These are phyloP conservation scores for Zaprionus lachaisei DNA, from an alignment of 1,140 invertebrate species.

Conservation along the genomic window DNA sequence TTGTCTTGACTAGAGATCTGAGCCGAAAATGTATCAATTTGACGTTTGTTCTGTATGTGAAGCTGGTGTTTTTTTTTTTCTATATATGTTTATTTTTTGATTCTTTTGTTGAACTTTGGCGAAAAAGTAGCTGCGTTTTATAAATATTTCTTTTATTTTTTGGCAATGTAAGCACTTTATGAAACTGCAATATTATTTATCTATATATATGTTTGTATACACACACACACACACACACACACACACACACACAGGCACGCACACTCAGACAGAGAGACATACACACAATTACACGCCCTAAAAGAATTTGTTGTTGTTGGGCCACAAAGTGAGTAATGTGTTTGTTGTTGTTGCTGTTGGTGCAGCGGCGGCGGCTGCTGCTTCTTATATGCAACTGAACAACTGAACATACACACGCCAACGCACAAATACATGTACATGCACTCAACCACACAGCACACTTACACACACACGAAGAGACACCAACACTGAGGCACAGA, in stretches of 20 bases:
- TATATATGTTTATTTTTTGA: background rate
- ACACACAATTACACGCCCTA: constrained; percentile 37
- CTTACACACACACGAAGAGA: constrained; percentile 44
- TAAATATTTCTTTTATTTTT: constrained; percentile 37
- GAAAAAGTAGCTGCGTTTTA: constrained; percentile 63
- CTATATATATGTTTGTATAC: constrained; percentile 19
- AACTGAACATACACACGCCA: constrained; percentile 44
- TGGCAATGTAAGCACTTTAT: constrained; percentile 69
- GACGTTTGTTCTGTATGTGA: constrained; percentile 27
- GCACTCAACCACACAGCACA: constrained; percentile 20
- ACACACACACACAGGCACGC: constrained; percentile 15
- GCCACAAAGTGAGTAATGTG: constrained; percentile 54
- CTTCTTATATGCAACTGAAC: constrained; percentile 56
- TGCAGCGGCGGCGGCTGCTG: constrained; percentile 24
- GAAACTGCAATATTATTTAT: constrained; percentile 42
- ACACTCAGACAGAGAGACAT: constrained; percentile 1
- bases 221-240: constrained; percentile 24
- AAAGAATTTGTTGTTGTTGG: constrained; percentile 50
- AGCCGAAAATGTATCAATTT: constrained; percentile 43
- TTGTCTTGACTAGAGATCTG: constrained; percentile 16
- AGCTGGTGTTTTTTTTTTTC: constrained; percentile 12
- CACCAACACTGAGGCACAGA: constrained; percentile 49
- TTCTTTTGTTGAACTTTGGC: constrained; percentile 16
- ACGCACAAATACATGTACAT: constrained; percentile 21
- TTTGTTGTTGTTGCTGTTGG: constrained; percentile 32